Percentiles rank a stretch among this genome's conserved stretches.
These are phyloP conservation scores for Lophura nycthemera DNA, from an alignment of 2,113 vertebrate species.

Conservation along the genomic window DNA sequence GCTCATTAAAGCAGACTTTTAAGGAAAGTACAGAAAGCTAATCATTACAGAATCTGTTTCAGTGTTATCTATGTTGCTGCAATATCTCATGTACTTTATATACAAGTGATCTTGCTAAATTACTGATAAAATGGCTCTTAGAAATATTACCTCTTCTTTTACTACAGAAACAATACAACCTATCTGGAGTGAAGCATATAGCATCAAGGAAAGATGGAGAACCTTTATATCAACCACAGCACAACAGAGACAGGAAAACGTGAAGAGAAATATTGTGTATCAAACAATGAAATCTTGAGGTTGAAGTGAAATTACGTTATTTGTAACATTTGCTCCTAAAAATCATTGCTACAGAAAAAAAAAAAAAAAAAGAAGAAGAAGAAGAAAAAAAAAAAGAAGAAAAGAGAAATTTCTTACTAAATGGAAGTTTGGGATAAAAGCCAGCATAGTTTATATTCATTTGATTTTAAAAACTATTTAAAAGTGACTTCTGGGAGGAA, in stretches of 20 bases:
- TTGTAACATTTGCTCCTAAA: background rate
- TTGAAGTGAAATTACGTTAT: background rate
- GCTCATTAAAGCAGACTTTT: background rate
- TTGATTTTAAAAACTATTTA: background rate
- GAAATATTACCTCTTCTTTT: background rate
- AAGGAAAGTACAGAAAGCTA: background rate
- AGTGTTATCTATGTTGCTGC: background rate
- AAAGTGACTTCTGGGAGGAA: background rate
- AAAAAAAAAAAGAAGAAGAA: background rate
- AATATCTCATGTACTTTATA: background rate
- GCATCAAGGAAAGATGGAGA: background rate
- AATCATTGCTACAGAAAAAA: background rate
- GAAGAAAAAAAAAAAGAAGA: no score
- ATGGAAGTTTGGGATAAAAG: background rate
- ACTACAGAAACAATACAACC: background rate
- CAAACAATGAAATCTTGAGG: background rate
- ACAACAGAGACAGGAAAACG: background rate
- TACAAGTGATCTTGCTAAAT: background rate
- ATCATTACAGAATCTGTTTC: background rate
- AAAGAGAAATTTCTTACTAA: background rate
- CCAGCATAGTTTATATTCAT: background rate
- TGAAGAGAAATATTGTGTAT: background rate
- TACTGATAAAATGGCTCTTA: background rate
- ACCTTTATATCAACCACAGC: background rate
- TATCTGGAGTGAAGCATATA: background rate